phyloP scores from a whole-genome alignment of 2,888 invertebrate species.

The Parapristionchus giblindavisi region DNA sequence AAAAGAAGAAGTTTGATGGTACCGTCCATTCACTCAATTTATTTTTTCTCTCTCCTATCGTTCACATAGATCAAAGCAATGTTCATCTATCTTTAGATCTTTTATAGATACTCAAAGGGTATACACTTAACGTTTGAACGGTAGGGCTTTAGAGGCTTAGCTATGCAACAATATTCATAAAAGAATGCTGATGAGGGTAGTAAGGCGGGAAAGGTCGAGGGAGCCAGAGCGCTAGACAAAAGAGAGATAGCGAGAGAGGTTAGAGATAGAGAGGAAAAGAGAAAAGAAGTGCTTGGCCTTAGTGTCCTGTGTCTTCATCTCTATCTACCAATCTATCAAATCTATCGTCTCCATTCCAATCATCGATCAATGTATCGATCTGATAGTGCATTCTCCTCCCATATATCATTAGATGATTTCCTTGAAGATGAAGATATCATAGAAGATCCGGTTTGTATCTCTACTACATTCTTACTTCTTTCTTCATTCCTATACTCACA shows the following conservation, averaged over 20 bases:
- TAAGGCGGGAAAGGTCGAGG: background rate
- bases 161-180: background rate
- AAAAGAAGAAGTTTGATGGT: too few relatives aligned
- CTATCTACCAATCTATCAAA: too few relatives aligned
- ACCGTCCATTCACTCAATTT: too few relatives aligned
- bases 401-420: background rate
- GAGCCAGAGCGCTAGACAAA: background rate
- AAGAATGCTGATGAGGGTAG: background rate
- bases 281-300: background rate
- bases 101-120: too few relatives aligned
- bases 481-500: background rate
- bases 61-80: too few relatives aligned
- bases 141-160: too few relatives aligned
- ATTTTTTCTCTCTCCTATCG: too few relatives aligned
- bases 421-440: constrained; percentile 10
- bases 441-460: constrained; percentile 22
- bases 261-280: background rate
- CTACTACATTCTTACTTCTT: background rate
- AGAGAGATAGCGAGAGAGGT: background rate
- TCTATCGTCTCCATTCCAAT: background rate
- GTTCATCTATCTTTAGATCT: too few relatives aligned
- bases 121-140: too few relatives aligned
- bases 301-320: background rate
- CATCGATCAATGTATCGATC: background rate
- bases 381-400: constrained; percentile 17